Evolutionary conservation across 2,888 invertebrate species (phyloP).

Genomic region (Epinotia bilunana): DNA sequence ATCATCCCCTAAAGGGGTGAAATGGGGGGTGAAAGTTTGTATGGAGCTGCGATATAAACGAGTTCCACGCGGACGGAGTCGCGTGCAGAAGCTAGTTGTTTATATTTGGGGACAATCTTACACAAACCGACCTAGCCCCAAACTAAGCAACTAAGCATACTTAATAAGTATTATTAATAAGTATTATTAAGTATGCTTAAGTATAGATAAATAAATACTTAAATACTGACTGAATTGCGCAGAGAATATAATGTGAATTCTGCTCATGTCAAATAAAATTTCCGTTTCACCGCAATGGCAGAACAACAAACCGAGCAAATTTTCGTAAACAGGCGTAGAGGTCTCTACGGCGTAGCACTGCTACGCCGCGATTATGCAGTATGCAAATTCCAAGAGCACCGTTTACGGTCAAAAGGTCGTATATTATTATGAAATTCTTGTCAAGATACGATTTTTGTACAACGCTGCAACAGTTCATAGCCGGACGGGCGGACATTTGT

Average conservation of each 20-base stretch:
- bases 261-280: neutral
- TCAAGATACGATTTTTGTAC: neutral
- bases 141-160: too few relatives aligned
- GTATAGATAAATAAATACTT: too few relatives aligned
- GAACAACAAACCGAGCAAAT: neutral
- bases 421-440: neutral
- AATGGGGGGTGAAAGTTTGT: too few relatives aligned
- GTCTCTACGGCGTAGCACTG: slow-evolving; percentile 16
- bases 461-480: neutral
- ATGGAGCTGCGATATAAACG: too few relatives aligned
- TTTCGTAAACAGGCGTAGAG: neutral
- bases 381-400: slow-evolving; percentile 13
- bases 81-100: too few relatives aligned
- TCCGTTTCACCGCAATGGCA: neutral
- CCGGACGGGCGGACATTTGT: slow-evolving; percentile 22
- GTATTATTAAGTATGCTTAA: too few relatives aligned
- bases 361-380: slow-evolving; percentile 25
- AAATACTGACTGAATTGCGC: too few relatives aligned
- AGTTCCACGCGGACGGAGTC: too few relatives aligned
- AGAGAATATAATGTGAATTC: neutral
- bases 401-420: neutral
- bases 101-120: too few relatives aligned
- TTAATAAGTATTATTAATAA: too few relatives aligned
- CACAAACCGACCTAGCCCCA: too few relatives aligned
- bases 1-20: too few relatives aligned